A percentile compares a stretch with the other conserved stretches of the same genome.
Conservation (phyloP, 1,140 invertebrate genomes). For the Paramacrobiotus metropolitanus region DNA sequence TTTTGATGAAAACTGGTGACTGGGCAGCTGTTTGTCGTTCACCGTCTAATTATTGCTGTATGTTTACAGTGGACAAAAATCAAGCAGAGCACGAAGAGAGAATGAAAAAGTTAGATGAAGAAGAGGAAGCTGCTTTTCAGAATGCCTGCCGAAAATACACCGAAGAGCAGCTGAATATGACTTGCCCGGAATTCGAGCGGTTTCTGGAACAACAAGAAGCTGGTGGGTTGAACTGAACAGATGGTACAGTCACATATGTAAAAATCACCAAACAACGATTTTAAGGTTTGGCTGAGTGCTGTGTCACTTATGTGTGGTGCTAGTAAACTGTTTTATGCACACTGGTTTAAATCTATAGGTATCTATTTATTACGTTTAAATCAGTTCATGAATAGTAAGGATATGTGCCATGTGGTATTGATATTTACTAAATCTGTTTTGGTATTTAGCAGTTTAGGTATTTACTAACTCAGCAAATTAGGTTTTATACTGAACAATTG, state of each 20-base stretch:
- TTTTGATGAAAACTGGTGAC: neutral
- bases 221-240: neutral
- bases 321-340: neutral
- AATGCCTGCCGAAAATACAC: neutral
- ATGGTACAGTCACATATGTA: neutral
- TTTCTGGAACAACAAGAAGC: neutral
- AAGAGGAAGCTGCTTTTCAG: neutral
- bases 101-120: neutral
- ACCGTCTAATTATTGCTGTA: no score
- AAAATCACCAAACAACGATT: neutral
- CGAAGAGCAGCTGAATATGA: neutral
- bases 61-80: neutral
- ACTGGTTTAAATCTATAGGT: neutral
- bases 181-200: neutral
- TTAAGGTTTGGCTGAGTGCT: neutral
- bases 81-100: neutral
- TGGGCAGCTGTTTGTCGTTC: neutral
- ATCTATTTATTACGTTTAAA: neutral
- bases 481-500: no score
- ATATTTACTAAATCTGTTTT: no score
- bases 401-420: no score
- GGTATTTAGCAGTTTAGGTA: no score
- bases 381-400: neutral
- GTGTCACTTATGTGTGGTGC: neutral
- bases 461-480: no score